Base-by-base conservation (phyloP, 1,140 invertebrate species). In the Macrotrachela quadricornifera region DNA sequence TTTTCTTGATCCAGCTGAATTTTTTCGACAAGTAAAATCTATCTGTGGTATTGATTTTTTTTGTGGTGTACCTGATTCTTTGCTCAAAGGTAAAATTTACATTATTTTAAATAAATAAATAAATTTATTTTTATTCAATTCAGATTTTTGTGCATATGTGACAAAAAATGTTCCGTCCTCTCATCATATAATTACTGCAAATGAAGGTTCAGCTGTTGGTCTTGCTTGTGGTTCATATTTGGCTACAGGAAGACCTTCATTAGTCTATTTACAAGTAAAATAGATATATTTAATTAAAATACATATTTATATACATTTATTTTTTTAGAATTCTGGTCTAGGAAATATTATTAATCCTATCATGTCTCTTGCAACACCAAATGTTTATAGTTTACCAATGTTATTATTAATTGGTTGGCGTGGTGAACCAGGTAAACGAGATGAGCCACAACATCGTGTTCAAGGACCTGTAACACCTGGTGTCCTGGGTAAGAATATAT, bases 81-180 rank as follows among this genome's bases (percentile, higher is more conserved):
- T 72, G 15, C 58, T 73, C 3, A 73, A 72, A 70, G 71, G 71
- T 71, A 51, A 21, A n/a, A 41, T 43, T 36, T n/a, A 10, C 9
- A 40, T 21, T 15, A 49, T 47, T 54, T 42, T 4, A 42, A 42
- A 4, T 6, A 15, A 42, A 37, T 6, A 17, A 38, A 46, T 14
- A 30, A 51, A 42, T 52, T 51, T 54, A 49, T 39, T 46, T 52
- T 51, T 54, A 49, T 39, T 46, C 60, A 30, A 60, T 59, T 30
- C 58, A 73, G 71, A 73, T 62, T 72, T 72, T 53, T 72, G 71
- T 63, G 71, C 69, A 10, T 72, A 64, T 60, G 63, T 71, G 1
- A 67, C 66, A n/a, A 59, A 62, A 21, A 66, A 64, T 55, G 63
- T 64, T 36, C 60, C 66, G 6, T 41, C 60, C 30, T 50, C 59